Evolutionary conservation across 53 echinoderm and acorn worm species (phyloP).

Genomic region (Astropecten irregularis): DNA sequence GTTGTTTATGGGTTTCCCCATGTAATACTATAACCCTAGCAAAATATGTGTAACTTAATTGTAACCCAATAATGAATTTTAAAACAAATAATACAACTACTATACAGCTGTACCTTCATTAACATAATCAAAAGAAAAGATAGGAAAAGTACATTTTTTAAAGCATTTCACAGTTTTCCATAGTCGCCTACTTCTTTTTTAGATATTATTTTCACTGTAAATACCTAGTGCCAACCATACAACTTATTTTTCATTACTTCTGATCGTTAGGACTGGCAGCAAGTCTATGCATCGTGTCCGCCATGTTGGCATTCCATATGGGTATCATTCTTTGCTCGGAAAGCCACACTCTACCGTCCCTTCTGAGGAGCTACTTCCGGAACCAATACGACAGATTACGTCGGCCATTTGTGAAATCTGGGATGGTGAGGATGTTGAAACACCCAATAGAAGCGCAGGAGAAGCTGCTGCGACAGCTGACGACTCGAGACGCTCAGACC

Average conservation of each 20-base stretch:
- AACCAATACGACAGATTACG: not conserved
- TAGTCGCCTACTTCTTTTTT: too few relatives aligned
- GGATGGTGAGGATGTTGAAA: conserved; percentile 18
- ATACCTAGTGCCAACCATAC: too few relatives aligned
- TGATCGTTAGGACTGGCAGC: not conserved
- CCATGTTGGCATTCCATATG: not conserved
- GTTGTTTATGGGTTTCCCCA: not conserved
- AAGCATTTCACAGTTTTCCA: too few relatives aligned
- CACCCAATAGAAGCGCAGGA: conserved; percentile 61
- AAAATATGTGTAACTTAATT: too few relatives aligned
- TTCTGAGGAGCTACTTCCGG: not conserved
- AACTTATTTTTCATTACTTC: too few relatives aligned
- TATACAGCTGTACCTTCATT: too few relatives aligned
- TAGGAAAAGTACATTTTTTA: too few relatives aligned
- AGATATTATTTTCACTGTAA: too few relatives aligned
- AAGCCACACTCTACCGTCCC: not conserved
- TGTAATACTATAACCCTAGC: too few relatives aligned
- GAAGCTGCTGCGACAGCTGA: conserved; percentile 8
- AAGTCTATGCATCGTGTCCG: not conserved
- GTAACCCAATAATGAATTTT: too few relatives aligned
- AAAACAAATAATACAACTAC: too few relatives aligned
- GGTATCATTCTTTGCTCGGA: not conserved
- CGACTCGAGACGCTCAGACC: conserved; percentile 45
- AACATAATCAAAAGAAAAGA: too few relatives aligned
- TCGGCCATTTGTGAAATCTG: not conserved